Evolutionary conservation across 37 sponge, comb jelly and placozoan genomes (phyloP), one percentile per base, ranked within the genome.

Genomic region (Amphimedon queenslandica): DNA sequence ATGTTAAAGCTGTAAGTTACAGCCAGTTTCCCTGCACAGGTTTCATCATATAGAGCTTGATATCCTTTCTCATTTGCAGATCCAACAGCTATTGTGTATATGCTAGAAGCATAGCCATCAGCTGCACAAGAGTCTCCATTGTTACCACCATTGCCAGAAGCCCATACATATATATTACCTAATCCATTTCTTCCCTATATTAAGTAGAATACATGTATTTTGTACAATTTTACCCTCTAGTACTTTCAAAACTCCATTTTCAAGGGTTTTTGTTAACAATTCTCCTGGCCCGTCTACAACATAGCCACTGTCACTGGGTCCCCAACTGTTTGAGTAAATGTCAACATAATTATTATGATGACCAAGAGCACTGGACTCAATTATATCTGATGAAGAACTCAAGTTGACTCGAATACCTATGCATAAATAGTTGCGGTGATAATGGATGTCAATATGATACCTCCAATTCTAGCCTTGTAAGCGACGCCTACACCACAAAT

Each of bases 321-420:
- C 99, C 99, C 99, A 98, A 61, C 91, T 89, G 60, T 78, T 85
- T 82, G 90, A 90, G 87, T 98, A 98, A 4, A 92, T 83, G 56
- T 92, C 84, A 56, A 92, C 72, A 69, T 91, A 80, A 64, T 84
- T 58, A 37, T 73, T 81, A 0, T 74, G 75, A 53, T 75, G 84
- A 36, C 86, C 79, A 1, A 98, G 91, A 29, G 90, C 74, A 32
- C 37, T 37, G 13, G 84, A 87, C 75, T 98, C 99, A 18, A 84
- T 83, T 16, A 82, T 42, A 69, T 98, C 99, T 18, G 91, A 89
- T 42, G 89, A 77, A 3, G 42, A 56, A 18, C 86, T 84, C 60
- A 89, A 89, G 65, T 92, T 47, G 77, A 93, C 77, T 1, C 89
- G 69, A 32, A 97, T 75, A 60, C 85, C 93, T 87, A 40, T 3